Conservation (phyloP, 2,797 vertebrate species). For the Sebastes glaucus region DNA sequence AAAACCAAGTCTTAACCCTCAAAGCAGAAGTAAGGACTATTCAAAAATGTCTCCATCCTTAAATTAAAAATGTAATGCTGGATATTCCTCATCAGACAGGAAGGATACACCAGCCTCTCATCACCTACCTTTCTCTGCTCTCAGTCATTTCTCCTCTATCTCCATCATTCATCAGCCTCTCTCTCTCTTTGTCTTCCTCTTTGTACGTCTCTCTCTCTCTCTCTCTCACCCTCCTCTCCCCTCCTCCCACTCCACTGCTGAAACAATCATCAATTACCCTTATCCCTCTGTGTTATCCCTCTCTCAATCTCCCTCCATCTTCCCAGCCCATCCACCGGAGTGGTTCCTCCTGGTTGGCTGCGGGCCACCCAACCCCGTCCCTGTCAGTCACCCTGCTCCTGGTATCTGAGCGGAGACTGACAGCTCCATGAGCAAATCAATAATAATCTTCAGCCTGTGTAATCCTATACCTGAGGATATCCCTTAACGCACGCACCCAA, state of each 20-base stretch:
- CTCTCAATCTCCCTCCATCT: conserved; percentile 76
- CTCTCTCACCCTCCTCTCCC: conserved; percentile 23
- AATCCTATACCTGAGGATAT: conserved; percentile 86
- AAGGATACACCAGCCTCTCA: conserved; percentile 26
- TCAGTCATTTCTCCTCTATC: conserved; percentile 51
- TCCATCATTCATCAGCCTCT: conserved; percentile 39
- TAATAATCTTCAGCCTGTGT: conserved; percentile 96
- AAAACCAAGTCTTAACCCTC: not conserved
- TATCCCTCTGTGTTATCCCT: conserved; percentile 90
- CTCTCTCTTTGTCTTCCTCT: not conserved
- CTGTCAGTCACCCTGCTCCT: conserved; percentile 90
- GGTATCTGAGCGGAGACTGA: conserved; percentile 88
- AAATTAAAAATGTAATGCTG: not conserved
- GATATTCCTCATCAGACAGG: conserved; percentile 1
- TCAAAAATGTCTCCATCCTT: not conserved
- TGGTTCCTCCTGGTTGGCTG: conserved; percentile 91
- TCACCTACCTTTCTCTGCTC: conserved; percentile 31
- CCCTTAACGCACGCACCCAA: conserved; percentile 72
- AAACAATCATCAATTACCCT: conserved; percentile 98
- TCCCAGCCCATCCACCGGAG: conserved; percentile 91
- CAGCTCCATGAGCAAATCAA: conserved; percentile 93
- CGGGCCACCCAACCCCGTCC: conserved; percentile 90
- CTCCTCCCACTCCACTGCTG: conserved; percentile 72
- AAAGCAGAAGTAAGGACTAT: not conserved
- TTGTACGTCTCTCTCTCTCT: not conserved